A percentile compares a stretch with the other conserved stretches of the same genome.
phyloP scores from a whole-genome alignment of 1,140 invertebrate species.

The Bombus superbus region DNA sequence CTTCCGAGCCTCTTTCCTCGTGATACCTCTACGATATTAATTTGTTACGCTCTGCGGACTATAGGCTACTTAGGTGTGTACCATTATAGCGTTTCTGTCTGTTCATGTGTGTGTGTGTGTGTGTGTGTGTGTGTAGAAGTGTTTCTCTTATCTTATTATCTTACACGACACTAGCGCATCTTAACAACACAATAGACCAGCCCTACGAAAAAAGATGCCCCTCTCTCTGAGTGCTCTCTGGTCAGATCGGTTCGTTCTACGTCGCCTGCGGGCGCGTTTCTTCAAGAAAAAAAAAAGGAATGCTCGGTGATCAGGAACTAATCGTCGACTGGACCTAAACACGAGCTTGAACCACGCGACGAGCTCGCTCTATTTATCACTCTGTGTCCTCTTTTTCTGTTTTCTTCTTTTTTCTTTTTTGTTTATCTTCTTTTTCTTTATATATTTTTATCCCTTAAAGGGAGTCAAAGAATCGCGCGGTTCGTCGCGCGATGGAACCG shows the following conservation, averaged over 20 bases:
- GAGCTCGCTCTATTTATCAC: not conserved
- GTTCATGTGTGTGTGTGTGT: no score
- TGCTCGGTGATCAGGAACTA: conserved; percentile 67
- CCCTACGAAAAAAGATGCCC: conserved; percentile 3
- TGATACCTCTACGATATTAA: conserved; percentile 29
- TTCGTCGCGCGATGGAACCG: conserved; percentile 15
- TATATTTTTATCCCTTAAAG: not conserved
- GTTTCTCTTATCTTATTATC: conserved; percentile 30
- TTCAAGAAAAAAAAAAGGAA: conserved; percentile 53
- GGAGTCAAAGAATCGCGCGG: not conserved
- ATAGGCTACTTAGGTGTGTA: conserved; percentile 37
- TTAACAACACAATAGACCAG: conserved; percentile 45
- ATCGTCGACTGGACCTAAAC: conserved; percentile 45
- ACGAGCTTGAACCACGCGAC: conserved; percentile 18
- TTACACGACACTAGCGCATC: conserved; percentile 43
- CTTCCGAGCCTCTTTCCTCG: conserved; percentile 4
- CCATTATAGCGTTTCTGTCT: not conserved
- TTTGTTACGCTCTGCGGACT: conserved; percentile 33
- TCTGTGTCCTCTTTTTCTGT: not conserved
- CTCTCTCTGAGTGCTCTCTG: not conserved
- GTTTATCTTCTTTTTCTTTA: not conserved
- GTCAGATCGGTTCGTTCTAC: conserved; percentile 16
- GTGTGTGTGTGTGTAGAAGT: not conserved
- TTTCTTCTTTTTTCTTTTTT: not conserved
- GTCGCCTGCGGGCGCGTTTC: conserved; percentile 40